Evolutionary conservation across 2,797 vertebrate genomes (phyloP).

Genomic region (Buphagus erythrorhynchus): DNA sequence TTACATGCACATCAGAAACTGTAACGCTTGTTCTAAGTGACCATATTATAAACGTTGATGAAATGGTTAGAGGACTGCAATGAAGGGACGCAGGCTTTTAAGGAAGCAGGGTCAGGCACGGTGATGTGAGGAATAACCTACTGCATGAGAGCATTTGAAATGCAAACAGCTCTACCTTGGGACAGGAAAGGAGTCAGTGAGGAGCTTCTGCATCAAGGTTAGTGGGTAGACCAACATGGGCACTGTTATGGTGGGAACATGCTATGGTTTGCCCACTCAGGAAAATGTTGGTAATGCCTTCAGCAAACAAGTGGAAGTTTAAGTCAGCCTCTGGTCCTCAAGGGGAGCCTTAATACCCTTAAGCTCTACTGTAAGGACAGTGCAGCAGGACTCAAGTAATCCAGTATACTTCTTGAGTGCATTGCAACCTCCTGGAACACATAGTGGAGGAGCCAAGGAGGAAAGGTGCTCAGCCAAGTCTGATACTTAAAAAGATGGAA

Average conservation of each 20-base stretch:
- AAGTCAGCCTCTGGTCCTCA: neutral
- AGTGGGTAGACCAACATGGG: neutral
- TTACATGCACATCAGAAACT: neutral
- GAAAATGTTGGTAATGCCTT: neutral
- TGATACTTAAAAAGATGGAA: neutral
- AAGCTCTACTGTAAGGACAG: neutral
- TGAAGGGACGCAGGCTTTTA: accelerated
- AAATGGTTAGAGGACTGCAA: neutral
- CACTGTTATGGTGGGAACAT: neutral
- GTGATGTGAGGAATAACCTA: neutral
- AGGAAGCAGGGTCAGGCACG: neutral
- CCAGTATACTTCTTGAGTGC: neutral
- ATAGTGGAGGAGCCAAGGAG: neutral
- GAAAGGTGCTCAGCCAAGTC: neutral
- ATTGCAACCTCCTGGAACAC: neutral
- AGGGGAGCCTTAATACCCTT: neutral
- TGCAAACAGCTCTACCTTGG: neutral
- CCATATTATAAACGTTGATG: neutral
- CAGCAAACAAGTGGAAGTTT: neutral
- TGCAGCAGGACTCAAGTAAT: neutral
- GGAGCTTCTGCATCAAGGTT: neutral
- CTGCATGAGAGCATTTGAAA: neutral
- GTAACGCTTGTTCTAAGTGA: neutral
- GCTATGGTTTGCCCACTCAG: neutral
- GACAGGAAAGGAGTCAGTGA: neutral